A percentile compares a stretch with the other conserved stretches of the same genome.
These are phyloP conservation scores for Achlya flavicornis DNA, from an alignment of 2,888 invertebrate genomes.

Conservation along the genomic window DNA sequence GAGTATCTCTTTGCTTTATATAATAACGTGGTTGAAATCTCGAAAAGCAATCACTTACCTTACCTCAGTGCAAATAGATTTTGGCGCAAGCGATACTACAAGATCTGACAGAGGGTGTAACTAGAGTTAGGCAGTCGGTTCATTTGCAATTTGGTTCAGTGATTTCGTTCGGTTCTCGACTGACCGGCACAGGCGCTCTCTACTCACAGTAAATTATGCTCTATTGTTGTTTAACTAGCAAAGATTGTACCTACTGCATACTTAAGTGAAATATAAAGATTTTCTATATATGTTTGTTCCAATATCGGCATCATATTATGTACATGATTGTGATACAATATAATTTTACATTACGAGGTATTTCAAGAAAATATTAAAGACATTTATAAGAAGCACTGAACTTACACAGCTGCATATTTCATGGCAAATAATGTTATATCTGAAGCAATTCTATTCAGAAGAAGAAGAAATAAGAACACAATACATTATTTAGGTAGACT, in stretches of 20 bases:
- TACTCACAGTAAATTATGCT: conserved; percentile 61
- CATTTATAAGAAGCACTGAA: not conserved
- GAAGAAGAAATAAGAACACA: not conserved
- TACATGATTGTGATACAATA: not conserved
- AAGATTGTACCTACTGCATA: not conserved
- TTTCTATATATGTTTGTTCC: too few relatives aligned
- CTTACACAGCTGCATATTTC: too few relatives aligned
- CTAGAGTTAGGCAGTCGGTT: conserved; percentile 46
- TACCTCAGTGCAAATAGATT: conserved; percentile 35
- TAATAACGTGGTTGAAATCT: conserved; percentile 22
- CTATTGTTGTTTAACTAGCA: conserved; percentile 54
- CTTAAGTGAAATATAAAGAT: too few relatives aligned
- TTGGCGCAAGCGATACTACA: conserved; percentile 25
- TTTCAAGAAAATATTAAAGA: not conserved
- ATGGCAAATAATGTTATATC: not conserved
- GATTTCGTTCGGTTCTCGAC: conserved; percentile 65
- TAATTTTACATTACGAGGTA: not conserved
- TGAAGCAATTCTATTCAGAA: conserved; percentile 19
- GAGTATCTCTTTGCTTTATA: not conserved
- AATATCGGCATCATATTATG: not conserved
- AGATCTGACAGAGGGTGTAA: conserved; percentile 40
- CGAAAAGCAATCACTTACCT: conserved; percentile 38
- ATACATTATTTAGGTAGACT: too few relatives aligned
- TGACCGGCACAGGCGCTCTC: conserved; percentile 40
- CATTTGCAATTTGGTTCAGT: conserved; percentile 74